A percentile compares a stretch with the other conserved stretches of the same genome.
Conservation (phyloP, 2,113 vertebrate species). For the Python bivittatus region DNA sequence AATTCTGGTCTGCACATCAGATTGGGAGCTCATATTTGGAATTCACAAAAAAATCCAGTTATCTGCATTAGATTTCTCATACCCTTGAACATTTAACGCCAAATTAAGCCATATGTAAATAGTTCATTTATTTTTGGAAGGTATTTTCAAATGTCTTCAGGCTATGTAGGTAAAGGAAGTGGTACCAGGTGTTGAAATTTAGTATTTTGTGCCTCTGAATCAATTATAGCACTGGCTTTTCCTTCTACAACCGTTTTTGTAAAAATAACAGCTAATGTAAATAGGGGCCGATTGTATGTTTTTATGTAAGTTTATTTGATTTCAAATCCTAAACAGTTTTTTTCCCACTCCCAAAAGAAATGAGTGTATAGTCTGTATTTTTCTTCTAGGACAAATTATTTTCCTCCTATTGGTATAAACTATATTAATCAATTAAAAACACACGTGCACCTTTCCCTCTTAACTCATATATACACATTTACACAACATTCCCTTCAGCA, state of each 20-base stretch:
- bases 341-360: neutral
- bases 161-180: neutral
- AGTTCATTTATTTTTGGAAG: neutral
- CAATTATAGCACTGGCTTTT: neutral
- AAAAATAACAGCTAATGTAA: neutral
- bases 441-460: neutral
- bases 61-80: neutral
- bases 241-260: neutral
- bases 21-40: neutral
- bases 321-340: neutral
- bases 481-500: neutral
- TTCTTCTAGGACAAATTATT: neutral
- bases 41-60: neutral
- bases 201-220: conserved; percentile 1
- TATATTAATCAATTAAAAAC: neutral
- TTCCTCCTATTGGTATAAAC: neutral
- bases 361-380: neutral
- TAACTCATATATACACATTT: neutral
- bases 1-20: neutral
- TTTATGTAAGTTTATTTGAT: neutral
- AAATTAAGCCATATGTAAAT: neutral
- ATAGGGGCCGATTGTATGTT: accelerated
- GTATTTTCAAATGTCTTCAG: neutral
- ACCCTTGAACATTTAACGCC: neutral
- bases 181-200: neutral